Evolutionary conservation across 2,888 invertebrate genomes (phyloP).

Genomic region (Stramonita haemastoma): DNA sequence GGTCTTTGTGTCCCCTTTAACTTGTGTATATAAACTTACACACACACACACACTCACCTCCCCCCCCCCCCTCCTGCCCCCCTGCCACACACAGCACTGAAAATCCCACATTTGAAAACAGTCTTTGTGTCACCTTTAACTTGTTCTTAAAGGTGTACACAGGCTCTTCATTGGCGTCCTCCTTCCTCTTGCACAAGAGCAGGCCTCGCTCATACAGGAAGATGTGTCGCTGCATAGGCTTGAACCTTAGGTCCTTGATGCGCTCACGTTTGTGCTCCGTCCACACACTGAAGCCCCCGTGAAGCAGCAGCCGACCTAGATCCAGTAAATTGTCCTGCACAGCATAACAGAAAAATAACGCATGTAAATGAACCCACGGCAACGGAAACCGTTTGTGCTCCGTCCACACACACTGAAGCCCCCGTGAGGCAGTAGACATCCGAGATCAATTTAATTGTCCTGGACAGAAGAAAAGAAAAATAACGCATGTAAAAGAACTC

Average conservation of each 20-base stretch:
- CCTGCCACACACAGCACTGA: too few species aligned
- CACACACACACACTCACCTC: too few species aligned
- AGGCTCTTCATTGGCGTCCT: slow-evolving; percentile 71
- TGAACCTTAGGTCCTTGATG: slow-evolving; percentile 85
- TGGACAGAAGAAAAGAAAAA: too few species aligned
- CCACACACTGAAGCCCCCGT: slow-evolving; percentile 94
- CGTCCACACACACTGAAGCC: too few species aligned
- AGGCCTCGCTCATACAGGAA: slow-evolving; percentile 97
- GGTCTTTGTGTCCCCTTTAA: slow-evolving; percentile 83
- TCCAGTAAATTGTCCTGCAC: slow-evolving; percentile 86
- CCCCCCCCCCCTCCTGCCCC: too few species aligned
- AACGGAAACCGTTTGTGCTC: too few species aligned
- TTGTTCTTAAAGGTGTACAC: slow-evolving; percentile 84
- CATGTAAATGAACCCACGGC: too few species aligned
- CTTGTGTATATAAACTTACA: too few species aligned
- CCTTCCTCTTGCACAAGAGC: slow-evolving; percentile 91
- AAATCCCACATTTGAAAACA: not conserved
- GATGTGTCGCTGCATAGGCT: slow-evolving; percentile 93
- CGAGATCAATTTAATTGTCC: too few species aligned
- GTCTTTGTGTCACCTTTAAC: slow-evolving; percentile 83
- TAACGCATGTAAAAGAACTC: too few species aligned
- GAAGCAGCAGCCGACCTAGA: slow-evolving; percentile 86
- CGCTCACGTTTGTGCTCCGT: slow-evolving; percentile 93
- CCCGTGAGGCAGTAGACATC: too few species aligned
- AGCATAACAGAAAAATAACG: not conserved